Evolutionary conservation across 2,888 invertebrate species (phyloP), one percentile per base, ranked within the genome.

Genomic region (Dicycla oo): DNA sequence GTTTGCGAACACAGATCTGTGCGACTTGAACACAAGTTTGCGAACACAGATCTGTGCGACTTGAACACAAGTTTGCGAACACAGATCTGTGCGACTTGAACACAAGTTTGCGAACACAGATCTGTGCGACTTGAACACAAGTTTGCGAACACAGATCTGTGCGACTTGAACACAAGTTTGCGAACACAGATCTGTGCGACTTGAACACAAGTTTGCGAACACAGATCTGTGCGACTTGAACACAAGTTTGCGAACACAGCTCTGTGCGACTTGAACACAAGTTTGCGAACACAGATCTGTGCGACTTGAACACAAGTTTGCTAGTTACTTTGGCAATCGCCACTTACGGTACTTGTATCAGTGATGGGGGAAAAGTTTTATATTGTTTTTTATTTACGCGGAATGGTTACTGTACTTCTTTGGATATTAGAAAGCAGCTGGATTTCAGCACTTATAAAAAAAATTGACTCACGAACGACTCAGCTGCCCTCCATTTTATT

Each of bases 1-100:
- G 56, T 20, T 69, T 13, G 60, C 63, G 11, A 38, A 54, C 63
- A 45, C 40, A 56, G 47, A 6, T 47, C 43, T 43, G 73, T 13
- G 54, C 51, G n/a, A 26, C 49, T 18, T 13, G 56, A n/a, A 58
- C n/a, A n/a, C n/a, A n/a, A n/a, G 56, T 20, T 69, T 13, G 60
- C 63, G 11, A 38, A 54, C 63, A 45, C 40, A 56, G 47, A 6
- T 47, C 43, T 43, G 73, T 13, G 54, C 51, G n/a, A 26, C 49
- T 18, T 13, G 56, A n/a, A 58, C n/a, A n/a, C n/a, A n/a, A n/a
- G 56, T 20, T 69, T 13, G 60, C 63, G 11, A 38, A 54, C 63
- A 45, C 40, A 56, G 47, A 6, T 47, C 43, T 43, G 73, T 13
- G 54, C 51, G n/a, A 26, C 49, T 18, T 13, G 56, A n/a, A 58